These are phyloP conservation scores for Pogona vitticeps DNA, from an alignment of 2,113 vertebrate genomes.

Conservation along the genomic window DNA sequence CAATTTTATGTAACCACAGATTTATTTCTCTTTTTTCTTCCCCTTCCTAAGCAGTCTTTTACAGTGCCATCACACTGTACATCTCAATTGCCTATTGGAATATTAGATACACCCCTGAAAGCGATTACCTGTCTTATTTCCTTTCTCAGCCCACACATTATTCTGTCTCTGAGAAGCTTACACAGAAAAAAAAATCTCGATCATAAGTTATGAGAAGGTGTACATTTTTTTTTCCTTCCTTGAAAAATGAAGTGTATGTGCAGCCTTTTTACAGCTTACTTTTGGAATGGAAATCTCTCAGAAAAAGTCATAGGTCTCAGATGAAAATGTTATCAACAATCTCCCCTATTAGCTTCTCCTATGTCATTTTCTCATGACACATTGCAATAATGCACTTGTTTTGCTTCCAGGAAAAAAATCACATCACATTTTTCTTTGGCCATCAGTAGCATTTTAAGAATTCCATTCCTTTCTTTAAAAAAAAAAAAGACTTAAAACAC, in stretches of 20 bases:
- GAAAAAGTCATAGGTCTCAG: background rate
- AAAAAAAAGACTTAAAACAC: background rate
- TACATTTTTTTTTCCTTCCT: background rate
- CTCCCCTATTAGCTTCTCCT: background rate
- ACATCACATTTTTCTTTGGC: constrained; percentile 6
- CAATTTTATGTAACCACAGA: background rate
- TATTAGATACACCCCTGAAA: constrained; percentile 25
- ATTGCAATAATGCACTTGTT: background rate
- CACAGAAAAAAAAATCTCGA: constrained; percentile 7
- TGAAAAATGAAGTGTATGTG: background rate
- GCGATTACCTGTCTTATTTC: constrained; percentile 21
- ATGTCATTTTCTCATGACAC: background rate
- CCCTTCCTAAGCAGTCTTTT: background rate
- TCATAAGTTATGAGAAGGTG: background rate
- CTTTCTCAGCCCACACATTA: constrained; percentile 19
- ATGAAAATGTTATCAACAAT: constrained; percentile 1
- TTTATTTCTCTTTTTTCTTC: background rate
- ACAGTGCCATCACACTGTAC: background rate
- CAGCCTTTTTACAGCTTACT: background rate
- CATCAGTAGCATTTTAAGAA: constrained; percentile 17
- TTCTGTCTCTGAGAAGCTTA: constrained; percentile 19
- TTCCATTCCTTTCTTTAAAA: background rate
- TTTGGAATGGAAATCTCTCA: background rate
- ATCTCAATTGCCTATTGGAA: background rate
- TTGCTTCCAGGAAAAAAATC: fast-evolving